phyloP scores from a whole-genome alignment of 2,797 vertebrate genomes.

The Astyanax mexicanus region DNA sequence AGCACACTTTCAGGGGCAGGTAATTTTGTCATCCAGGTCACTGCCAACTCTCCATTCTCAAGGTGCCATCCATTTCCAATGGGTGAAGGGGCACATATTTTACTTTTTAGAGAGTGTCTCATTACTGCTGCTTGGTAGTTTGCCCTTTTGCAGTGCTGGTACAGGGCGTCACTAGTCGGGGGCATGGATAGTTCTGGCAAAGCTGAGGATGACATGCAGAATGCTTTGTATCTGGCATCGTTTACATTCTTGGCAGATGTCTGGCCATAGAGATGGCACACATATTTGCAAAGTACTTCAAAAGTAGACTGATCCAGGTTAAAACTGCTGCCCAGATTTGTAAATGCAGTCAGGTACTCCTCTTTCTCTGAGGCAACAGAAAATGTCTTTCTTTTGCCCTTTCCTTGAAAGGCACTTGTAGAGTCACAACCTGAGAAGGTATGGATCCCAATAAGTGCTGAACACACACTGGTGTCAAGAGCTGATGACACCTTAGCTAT shows the following conservation, averaged over 20 bases:
- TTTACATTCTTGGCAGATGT: slow-evolving; percentile 48
- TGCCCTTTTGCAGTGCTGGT: slow-evolving; percentile 56
- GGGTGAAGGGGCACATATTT: slow-evolving; percentile 49
- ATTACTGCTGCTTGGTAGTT: slow-evolving; percentile 56
- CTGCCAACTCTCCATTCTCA: slow-evolving; percentile 43
- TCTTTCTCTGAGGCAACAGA: slow-evolving; percentile 37
- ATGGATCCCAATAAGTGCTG: slow-evolving; percentile 50
- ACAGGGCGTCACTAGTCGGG: slow-evolving; percentile 48
- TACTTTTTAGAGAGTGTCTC: slow-evolving; percentile 42
- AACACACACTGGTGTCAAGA: slow-evolving; percentile 50
- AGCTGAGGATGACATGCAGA: slow-evolving; percentile 50
- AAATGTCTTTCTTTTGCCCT: slow-evolving; percentile 47
- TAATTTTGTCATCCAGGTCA: slow-evolving; percentile 55
- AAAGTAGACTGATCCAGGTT: slow-evolving; percentile 48
- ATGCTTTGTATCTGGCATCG: slow-evolving; percentile 49
- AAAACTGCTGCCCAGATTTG: slow-evolving; percentile 52
- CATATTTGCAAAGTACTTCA: slow-evolving; percentile 44
- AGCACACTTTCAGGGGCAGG: slow-evolving; percentile 51
- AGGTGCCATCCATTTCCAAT: slow-evolving; percentile 51
- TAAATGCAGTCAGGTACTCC: slow-evolving; percentile 46
- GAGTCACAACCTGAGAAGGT: slow-evolving; percentile 54
- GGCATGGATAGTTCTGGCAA: slow-evolving; percentile 54
- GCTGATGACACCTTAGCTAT: slow-evolving; percentile 49
- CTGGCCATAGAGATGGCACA: slow-evolving; percentile 52
- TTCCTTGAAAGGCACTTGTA: slow-evolving; percentile 52